phyloP scores from a whole-genome alignment of 37 sponge, comb jelly and placozoan species.

The Lycopodina hypogea region DNA sequence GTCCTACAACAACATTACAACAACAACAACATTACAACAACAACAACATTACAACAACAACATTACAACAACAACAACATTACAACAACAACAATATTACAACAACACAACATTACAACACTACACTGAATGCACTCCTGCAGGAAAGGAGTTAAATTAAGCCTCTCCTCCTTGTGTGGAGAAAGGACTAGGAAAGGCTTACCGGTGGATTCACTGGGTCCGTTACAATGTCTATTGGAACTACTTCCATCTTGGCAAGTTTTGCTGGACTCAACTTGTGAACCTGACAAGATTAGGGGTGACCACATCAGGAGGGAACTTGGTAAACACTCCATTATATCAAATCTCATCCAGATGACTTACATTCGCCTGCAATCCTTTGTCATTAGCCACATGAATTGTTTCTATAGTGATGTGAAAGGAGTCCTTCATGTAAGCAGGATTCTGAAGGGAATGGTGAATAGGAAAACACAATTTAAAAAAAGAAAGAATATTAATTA shows the following conservation, averaged over 20 bases:
- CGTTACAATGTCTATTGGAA: conserved; percentile 91
- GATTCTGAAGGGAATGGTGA: conserved; percentile 37
- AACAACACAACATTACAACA: too few species aligned
- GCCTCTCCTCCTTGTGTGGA: too few species aligned
- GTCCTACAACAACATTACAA: conserved; percentile 48
- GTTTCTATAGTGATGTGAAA: conserved; percentile 78
- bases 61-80: neutral
- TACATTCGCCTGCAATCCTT: conserved; percentile 68
- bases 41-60: neutral
- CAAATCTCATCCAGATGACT: neutral
- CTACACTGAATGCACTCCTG: too few species aligned
- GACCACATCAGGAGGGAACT: neutral
- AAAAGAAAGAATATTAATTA: neutral
- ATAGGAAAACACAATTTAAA: neutral
- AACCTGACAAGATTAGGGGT: conserved; percentile 32
- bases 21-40: conserved; percentile 4
- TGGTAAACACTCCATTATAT: neutral
- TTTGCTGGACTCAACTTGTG: conserved; percentile 72
- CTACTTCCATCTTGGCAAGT: conserved; percentile 77
- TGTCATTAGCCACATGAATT: conserved; percentile 72
- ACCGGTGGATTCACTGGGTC: conserved; percentile 67
- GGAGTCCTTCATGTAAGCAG: conserved; percentile 87
- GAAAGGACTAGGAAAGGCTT: too few species aligned
- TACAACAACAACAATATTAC: neutral
- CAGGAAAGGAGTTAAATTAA: too few species aligned